Conservation (phyloP, 1,140 invertebrate species). For the Camponotus vicinus region DNA sequence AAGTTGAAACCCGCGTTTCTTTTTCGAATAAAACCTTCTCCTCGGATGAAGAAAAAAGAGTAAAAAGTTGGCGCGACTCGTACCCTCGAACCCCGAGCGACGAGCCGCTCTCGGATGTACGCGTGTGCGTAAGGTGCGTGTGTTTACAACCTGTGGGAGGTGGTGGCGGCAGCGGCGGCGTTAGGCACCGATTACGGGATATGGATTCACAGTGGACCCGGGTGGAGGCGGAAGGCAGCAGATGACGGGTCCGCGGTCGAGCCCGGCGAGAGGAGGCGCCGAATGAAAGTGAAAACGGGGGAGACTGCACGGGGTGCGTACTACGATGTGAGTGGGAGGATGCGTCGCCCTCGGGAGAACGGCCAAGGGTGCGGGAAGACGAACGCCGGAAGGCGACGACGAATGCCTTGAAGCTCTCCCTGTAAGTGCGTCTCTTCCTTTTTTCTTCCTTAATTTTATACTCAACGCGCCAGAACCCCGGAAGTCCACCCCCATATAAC, state of each 20-base stretch:
- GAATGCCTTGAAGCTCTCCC: background rate
- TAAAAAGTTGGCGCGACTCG: conserved; percentile 4
- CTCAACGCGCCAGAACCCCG: background rate
- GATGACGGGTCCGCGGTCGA: conserved; percentile 64
- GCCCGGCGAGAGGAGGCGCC: conserved; percentile 66
- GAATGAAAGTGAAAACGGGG: conserved; percentile 75
- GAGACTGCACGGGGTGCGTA: conserved; percentile 16
- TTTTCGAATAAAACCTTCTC: background rate
- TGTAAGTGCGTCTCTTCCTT: background rate
- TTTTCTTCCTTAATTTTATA: background rate
- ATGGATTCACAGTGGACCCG: conserved; percentile 71
- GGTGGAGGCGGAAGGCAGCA: conserved; percentile 58
- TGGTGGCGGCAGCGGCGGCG: conserved; percentile 25
- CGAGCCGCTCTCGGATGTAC: conserved; percentile 18
- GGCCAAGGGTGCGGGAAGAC: conserved; percentile 47
- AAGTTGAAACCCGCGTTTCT: background rate
- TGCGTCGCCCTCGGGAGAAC: conserved; percentile 66
- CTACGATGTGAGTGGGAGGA: conserved; percentile 60
- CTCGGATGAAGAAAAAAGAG: background rate
- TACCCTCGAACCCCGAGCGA: background rate
- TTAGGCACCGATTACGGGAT: conserved; percentile 57
- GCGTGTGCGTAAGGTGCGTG: conserved; percentile 56
- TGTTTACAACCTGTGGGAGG: conserved; percentile 64
- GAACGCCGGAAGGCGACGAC: conserved; percentile 58
- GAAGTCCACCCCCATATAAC: background rate